These are phyloP conservation scores for Acleris laterana DNA, from an alignment of 2,888 invertebrate genomes.

Conservation along the genomic window DNA sequence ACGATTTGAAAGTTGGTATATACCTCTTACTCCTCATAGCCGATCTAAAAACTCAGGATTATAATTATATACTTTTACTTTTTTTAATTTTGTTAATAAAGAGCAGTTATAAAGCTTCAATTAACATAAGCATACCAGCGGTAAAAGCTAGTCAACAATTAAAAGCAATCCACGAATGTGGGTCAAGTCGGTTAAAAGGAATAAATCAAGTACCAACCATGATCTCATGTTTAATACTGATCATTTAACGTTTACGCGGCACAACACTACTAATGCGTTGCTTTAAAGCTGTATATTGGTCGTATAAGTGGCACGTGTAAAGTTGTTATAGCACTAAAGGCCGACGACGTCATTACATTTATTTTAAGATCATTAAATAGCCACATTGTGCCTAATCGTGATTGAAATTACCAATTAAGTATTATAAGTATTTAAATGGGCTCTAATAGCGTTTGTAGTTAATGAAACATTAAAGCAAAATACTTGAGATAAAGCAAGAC, in stretches of 20 bases:
- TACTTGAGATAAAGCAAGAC: slow-evolving; percentile 32
- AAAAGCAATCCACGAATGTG: slow-evolving; percentile 79
- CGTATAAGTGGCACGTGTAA: slow-evolving; percentile 39
- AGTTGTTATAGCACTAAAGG: slow-evolving; percentile 55
- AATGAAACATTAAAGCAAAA: slow-evolving; percentile 25
- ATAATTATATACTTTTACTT: background rate
- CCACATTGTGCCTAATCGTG: slow-evolving; percentile 59
- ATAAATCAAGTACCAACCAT: slow-evolving; percentile 79
- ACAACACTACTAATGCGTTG: slow-evolving; percentile 48
- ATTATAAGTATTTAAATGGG: slow-evolving; percentile 36
- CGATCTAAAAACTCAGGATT: slow-evolving; percentile 1
- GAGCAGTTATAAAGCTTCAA: no score
- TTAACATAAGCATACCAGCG: slow-evolving; percentile 19
- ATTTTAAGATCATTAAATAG: slow-evolving; percentile 77
- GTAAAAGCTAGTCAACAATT: slow-evolving; percentile 81
- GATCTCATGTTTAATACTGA: slow-evolving; percentile 69
- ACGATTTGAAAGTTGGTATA: no score
- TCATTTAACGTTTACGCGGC: slow-evolving; percentile 43
- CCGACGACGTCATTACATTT: slow-evolving; percentile 72
- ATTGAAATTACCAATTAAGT: slow-evolving; percentile 58
- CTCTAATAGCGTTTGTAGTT: slow-evolving; percentile 31
- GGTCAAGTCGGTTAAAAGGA: slow-evolving; percentile 82
- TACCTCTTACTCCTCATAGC: no score
- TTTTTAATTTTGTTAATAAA: no score
- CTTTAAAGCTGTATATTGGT: slow-evolving; percentile 49